Evolutionary conservation across 1,140 invertebrate species (phyloP).

Genomic region (Tribolium castaneum): DNA sequence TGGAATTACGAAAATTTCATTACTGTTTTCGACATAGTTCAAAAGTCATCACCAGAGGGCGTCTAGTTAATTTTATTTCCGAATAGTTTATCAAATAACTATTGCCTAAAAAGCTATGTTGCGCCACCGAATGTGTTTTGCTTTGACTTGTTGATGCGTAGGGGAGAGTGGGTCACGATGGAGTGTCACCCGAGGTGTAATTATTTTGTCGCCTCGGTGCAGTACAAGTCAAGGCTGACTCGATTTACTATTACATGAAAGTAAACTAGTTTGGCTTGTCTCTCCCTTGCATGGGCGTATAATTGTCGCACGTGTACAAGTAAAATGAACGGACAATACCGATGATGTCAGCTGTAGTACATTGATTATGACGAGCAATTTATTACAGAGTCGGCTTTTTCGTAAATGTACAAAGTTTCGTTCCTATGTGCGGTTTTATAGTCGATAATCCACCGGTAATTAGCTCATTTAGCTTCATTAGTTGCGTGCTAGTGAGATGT

Average conservation of each 20-base stretch:
- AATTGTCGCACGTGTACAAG: conserved; percentile 12
- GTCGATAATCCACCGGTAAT: conserved; percentile 8
- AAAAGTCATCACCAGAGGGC: too few relatives aligned
- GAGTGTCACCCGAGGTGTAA: neutral
- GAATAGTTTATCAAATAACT: too few relatives aligned
- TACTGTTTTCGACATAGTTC: too few relatives aligned
- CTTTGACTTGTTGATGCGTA: neutral
- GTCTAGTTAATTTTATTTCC: too few relatives aligned
- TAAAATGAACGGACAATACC: conserved; percentile 2
- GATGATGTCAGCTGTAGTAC: neutral
- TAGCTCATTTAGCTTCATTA: neutral
- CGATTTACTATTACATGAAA: conserved; percentile 30
- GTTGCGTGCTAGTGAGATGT: neutral
- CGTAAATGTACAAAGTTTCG: neutral
- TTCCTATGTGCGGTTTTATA: neutral
- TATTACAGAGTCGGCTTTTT: too few relatives aligned
- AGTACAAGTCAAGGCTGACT: conserved; percentile 28
- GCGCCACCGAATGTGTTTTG: too few relatives aligned
- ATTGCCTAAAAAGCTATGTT: too few relatives aligned
- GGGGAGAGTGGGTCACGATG: neutral
- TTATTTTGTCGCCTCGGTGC: neutral
- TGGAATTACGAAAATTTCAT: too few relatives aligned
- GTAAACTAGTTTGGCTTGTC: conserved; percentile 30
- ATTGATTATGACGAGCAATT: too few relatives aligned
- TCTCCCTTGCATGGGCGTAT: conserved; percentile 24